These are phyloP conservation scores for Syngnathus scovelli DNA, from an alignment of 2,113 vertebrate species.

Conservation along the genomic window DNA sequence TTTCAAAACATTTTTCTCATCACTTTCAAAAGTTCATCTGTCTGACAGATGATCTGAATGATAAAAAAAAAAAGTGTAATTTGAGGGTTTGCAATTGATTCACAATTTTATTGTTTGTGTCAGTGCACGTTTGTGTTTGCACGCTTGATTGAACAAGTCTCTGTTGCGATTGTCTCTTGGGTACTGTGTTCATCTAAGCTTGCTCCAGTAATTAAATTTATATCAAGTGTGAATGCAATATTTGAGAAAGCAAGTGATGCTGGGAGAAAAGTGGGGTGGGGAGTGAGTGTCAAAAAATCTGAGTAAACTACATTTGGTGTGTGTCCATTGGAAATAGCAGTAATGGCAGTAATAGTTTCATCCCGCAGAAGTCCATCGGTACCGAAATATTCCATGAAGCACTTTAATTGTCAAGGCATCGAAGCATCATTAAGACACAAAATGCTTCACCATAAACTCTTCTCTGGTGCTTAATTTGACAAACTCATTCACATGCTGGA, in stretches of 20 bases:
- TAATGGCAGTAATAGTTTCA: slow-evolving; percentile 60
- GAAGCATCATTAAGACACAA: slow-evolving; percentile 22
- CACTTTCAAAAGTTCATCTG: slow-evolving; percentile 25
- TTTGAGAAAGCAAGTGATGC: slow-evolving; percentile 23
- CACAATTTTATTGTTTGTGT: slow-evolving; percentile 25
- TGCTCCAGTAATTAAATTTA: slow-evolving; percentile 54
- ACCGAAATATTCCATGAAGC: slow-evolving; percentile 22
- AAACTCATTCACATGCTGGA: slow-evolving; percentile 46
- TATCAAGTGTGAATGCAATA: slow-evolving; percentile 51
- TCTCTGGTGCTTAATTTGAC: slow-evolving; percentile 37
- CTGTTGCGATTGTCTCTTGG: slow-evolving; percentile 26
- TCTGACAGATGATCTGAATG: slow-evolving; percentile 38
- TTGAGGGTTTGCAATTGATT: slow-evolving; percentile 27
- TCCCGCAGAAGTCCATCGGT: slow-evolving; percentile 38
- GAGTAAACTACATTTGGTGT: slow-evolving; percentile 66
- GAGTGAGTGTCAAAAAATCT: slow-evolving; percentile 48
- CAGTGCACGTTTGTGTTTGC: slow-evolving; percentile 3
- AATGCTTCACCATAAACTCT: slow-evolving; percentile 18
- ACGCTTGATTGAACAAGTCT: slow-evolving; percentile 1
- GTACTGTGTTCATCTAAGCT: slow-evolving; percentile 35
- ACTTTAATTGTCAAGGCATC: slow-evolving; percentile 27
- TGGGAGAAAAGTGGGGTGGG: slow-evolving; percentile 15
- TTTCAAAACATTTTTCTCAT: slow-evolving; percentile 18
- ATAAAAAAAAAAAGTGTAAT: slow-evolving; percentile 20
- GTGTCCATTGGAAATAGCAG: slow-evolving; percentile 59